Base-by-base conservation (phyloP, 1,140 invertebrate species). In the Maniola jurtina region DNA sequence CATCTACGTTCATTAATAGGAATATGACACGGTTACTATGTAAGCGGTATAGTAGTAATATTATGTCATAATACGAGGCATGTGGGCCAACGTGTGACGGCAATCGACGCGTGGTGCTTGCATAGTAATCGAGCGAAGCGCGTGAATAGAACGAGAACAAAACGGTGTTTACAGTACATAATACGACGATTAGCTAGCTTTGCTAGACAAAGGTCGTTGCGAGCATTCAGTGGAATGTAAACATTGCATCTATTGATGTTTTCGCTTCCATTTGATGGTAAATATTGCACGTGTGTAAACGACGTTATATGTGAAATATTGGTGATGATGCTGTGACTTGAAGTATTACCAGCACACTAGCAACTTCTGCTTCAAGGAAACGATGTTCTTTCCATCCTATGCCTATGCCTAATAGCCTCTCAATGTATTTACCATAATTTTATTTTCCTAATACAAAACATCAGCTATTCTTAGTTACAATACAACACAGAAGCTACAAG, bases 161-260 rank as follows among this genome's bases (percentile, higher is more conserved):
- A 67, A 67, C 58, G 36, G n/a, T 68, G 60, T 68, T 68, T 62
- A 59, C 66, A 45, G 60, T 62, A 58, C 66, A 68, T 68, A 47
- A 45, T 62, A 42, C 60, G 35, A 14, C 38, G 34, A 52, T 68
- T 48, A 65, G 52, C 16, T 55, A 25, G 45, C 15, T 58, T 34
- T 58, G 2, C 25, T 8, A 55, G 33, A 55, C 52, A 55, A 35
- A 62, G 56, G 38, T 58, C 48, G 40, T 68, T 25, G 60, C 61
- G n/a, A 40, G 45, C 40, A 52, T 63, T 68, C 42, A 68, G 54
- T 50, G 60, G 14, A 68, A 68, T 63, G 60, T 58, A 68, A 68
- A 68, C 60, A 62, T 68, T 57, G 45, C 40, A 11, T 15, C 5
- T 2, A 34, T 59, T 59, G 15, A 45, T 45, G 52, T 55, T 34